Evolutionary conservation across 2,888 invertebrate genomes (phyloP).

Genomic region (Zonitis immaculata): DNA sequence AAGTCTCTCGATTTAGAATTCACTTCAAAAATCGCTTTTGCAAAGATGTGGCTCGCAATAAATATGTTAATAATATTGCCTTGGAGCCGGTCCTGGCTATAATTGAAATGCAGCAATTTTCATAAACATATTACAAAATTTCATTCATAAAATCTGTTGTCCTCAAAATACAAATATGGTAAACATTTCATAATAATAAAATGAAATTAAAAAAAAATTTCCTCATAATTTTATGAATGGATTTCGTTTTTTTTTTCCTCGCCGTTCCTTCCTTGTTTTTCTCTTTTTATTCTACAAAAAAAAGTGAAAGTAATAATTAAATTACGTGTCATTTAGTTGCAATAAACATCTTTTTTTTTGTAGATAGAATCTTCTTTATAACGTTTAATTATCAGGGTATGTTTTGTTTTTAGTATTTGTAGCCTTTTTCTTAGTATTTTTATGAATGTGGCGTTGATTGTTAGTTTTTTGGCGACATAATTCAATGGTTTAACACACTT

Average conservation of each 20-base stretch:
- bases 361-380: slow-evolving; percentile 30
- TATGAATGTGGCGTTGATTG: slow-evolving; percentile 23
- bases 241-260: neutral
- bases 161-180: neutral
- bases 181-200: neutral
- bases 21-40: no score
- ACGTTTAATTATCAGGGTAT: slow-evolving; percentile 38
- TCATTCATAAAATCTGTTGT: neutral
- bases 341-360: slow-evolving; percentile 36
- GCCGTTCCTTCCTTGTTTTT: no score
- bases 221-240: neutral
- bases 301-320: neutral
- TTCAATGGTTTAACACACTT: slow-evolving; percentile 36
- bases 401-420: neutral
- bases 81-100: no score
- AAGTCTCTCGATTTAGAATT: no score
- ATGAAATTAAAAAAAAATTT: neutral
- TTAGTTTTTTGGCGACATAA: slow-evolving; percentile 42
- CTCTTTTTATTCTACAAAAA: no score
- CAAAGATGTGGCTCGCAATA: no score
- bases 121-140: neutral
- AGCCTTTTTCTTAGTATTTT: no score
- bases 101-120: no score
- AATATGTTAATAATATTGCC: no score
- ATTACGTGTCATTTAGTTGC: slow-evolving; percentile 21